Conservation (phyloP, 2,888 invertebrate genomes). For the Harpalus rufipes region DNA sequence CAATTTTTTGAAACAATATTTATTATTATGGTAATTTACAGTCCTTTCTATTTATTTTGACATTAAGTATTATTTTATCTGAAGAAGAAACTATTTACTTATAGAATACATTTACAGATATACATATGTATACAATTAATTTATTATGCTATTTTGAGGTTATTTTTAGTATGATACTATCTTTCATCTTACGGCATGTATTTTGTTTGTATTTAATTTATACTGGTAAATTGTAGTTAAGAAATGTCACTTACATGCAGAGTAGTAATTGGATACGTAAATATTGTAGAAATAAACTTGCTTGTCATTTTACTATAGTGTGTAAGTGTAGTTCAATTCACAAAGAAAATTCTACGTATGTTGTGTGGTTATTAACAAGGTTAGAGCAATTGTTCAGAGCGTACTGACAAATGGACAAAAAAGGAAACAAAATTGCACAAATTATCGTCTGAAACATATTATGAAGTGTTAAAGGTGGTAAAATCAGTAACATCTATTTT, state of each 20-base stretch:
- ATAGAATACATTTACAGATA: background rate
- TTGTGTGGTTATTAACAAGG: too few relatives aligned
- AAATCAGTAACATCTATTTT: too few relatives aligned
- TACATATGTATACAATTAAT: background rate
- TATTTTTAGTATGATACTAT: background rate
- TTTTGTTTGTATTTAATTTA: background rate
- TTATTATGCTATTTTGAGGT: background rate
- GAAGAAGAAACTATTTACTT: background rate
- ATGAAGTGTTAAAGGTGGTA: too few relatives aligned
- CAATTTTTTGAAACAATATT: slow-evolving; percentile 25
- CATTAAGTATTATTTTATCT: background rate
- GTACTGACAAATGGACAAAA: too few relatives aligned
- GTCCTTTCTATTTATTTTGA: slow-evolving; percentile 13
- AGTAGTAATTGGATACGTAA: background rate
- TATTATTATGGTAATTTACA: background rate
- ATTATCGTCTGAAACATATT: too few relatives aligned
- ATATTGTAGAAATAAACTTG: too few relatives aligned
- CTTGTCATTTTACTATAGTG: too few relatives aligned
- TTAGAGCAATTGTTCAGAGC: too few relatives aligned
- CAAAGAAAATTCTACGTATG: too few relatives aligned
- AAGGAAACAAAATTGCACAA: too few relatives aligned
- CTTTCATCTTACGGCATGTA: background rate
- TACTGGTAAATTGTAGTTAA: background rate
- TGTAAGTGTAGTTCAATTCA: too few relatives aligned
- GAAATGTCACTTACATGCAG: background rate